Conservation (phyloP, 2,113 vertebrate genomes). For the Gasterosteus aculeatus region DNA sequence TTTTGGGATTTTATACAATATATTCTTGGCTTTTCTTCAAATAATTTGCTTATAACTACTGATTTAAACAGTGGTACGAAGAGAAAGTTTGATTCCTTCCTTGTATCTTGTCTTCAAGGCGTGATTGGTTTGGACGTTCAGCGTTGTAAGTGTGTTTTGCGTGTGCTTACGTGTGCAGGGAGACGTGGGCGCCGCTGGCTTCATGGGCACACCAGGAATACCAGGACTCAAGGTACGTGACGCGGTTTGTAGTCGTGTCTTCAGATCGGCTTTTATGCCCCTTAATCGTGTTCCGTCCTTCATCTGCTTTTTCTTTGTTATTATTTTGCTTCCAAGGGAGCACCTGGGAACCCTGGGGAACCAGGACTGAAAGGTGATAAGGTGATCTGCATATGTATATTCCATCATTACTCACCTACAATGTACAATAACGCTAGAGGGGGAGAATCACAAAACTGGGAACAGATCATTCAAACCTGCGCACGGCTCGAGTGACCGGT, state of each 20-base stretch:
- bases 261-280: neutral
- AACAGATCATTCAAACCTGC: neutral
- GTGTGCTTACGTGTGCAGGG: conserved; percentile 82
- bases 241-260: neutral
- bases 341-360: conserved; percentile 92
- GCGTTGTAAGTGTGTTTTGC: conserved; percentile 20
- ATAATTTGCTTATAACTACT: neutral
- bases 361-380: conserved; percentile 99
- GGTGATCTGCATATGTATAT: conserved; percentile 93
- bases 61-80: neutral
- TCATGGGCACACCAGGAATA: conserved; percentile 87
- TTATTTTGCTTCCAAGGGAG: conserved; percentile 83
- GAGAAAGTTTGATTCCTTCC: neutral
- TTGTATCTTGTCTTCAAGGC: neutral
- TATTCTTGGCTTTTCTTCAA: neutral
- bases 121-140: neutral
- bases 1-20: neutral
- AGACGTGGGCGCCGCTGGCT: conserved; percentile 89
- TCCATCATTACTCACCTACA: conserved; percentile 81
- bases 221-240: conserved; percentile 91
- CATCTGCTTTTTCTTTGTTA: neutral
- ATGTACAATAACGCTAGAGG: neutral
- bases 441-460: neutral
- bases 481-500: no score
- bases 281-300: neutral